Base-by-base conservation (phyloP, 2,888 invertebrate species). In the Apomyelois bistriatella region DNA sequence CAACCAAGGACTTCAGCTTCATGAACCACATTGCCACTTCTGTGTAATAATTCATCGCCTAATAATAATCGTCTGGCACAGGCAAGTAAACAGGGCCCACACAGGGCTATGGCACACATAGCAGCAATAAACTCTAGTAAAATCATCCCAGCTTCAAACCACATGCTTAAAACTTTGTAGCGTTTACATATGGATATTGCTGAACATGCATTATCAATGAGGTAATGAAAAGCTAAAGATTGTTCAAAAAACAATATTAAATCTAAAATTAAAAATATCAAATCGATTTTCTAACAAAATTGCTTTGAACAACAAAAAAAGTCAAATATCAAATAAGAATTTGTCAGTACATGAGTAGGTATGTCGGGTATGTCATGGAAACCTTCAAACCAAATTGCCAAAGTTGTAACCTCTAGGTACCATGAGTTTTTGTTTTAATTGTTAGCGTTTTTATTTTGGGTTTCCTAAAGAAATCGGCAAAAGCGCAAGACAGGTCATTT, bases 1-100 rank as follows among this genome's bases (percentile, higher is more conserved):
- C 89, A 89, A 15, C 89, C 89, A 9, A 79, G 58, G 1, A 87
- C 77, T 30, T 85, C 85, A 0, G 86, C 83, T 57, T 86, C 80
- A 10, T 70, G 79, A 30, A 84, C 42, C 0, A 56, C 56, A 8
- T 66, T 64, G 0, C 72, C 76, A 1, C 74, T 74, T 41, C 70
- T 61, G 36, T 70, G 74, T 42, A 86, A 59, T 35, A 80, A 43
- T 54, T 87, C 87, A 58, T 86, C 87, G 4, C 88, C 88, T 0
- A 87, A 58, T 4, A 85, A 56, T 48, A 88, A 59, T 36, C 86
- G 70, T 13, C 83, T 64, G 1, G 84, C 82, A 58, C 85, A 86
- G 7, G 85, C 79, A 16, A 89, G 65, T 53, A 89, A 61, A 54
- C 88, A 87, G 6, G 87, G 87, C 0, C 88, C 88, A 57, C 89